Conservation (phyloP, 1,140 invertebrate genomes). For the Solen grandis region DNA sequence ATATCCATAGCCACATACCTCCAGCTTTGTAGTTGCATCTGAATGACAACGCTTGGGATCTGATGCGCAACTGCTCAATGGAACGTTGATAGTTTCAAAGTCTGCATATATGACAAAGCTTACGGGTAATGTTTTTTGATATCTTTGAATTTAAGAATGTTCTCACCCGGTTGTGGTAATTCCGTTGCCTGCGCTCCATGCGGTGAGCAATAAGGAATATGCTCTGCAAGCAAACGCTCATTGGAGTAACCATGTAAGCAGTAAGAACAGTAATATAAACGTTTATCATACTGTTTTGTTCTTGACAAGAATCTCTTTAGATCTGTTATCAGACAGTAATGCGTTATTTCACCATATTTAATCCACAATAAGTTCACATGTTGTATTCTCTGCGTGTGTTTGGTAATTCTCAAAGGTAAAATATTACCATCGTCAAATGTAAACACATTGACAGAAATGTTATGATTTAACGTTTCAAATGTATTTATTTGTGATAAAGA, state of each 20-base stretch:
- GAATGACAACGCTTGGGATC: no score
- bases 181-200: background rate
- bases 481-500: conserved; percentile 17
- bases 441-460: conserved; percentile 41
- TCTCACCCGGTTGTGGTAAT: conserved; percentile 13
- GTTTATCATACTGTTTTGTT: background rate
- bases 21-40: no score
- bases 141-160: background rate
- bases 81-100: no score
- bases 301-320: background rate
- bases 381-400: background rate
- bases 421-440: conserved; percentile 26
- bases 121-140: no score
- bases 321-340: background rate
- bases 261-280: background rate
- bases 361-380: conserved; percentile 26
- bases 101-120: no score
- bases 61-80: no score
- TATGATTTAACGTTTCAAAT: conserved; percentile 27
- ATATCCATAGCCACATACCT: no score
- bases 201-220: background rate
- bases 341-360: background rate
- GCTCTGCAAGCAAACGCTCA: conserved; percentile 1
- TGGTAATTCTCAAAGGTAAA: conserved; percentile 30
- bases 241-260: conserved; percentile 30